Evolutionary conservation across 2,797 vertebrate genomes (phyloP), one percentile per base, ranked within the genome.

Genomic region (Calcarius lapponicus): DNA sequence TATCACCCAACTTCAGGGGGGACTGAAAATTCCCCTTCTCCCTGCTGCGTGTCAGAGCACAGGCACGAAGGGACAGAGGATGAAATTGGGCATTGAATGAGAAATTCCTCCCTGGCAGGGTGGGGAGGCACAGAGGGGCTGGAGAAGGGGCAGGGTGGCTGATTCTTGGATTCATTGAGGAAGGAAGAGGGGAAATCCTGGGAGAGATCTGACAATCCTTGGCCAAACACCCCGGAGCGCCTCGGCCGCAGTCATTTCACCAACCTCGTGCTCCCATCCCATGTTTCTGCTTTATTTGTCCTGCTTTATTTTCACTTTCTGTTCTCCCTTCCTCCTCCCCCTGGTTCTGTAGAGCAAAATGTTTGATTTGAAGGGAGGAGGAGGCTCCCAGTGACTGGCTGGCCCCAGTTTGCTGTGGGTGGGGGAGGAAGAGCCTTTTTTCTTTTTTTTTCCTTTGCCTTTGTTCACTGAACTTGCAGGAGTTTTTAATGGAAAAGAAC

Each of bases 341-440:
- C 48, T n/a, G 7, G 0, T 38, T n/a, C 3, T 75, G 36, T n/a
- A 60, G 67, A 36, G 61, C 28, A 10, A 85, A 91, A 40, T 71
- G 71, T 21, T 91, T 79, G 47, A 60, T 88, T 45, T 85, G 74
- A 25, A 60, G 71, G 92, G 93, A 95, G 96, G 96, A 95, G 92
- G 87, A 73, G 0, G 8, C 51, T 88, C 45, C 47, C 66, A 61
- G 29, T 65, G 78, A 47, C 45, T 85, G 36, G 34, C 56, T 91
- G 88, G 54, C 76, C 50, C 17, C 43, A 60, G 56, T 64, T 84
- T 64, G 34, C 60, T 56, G 81, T 73, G 94, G 94, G 88, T 80
- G 88, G 91, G 90, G 67, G 72, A 90, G 56, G 57, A 76, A 24
- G 2, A 74, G 25, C 50, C 26, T 76, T 64, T 62, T 19, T 45